Evolutionary conservation across 2,888 invertebrate species (phyloP).

Genomic region (Hetaerina titia): DNA sequence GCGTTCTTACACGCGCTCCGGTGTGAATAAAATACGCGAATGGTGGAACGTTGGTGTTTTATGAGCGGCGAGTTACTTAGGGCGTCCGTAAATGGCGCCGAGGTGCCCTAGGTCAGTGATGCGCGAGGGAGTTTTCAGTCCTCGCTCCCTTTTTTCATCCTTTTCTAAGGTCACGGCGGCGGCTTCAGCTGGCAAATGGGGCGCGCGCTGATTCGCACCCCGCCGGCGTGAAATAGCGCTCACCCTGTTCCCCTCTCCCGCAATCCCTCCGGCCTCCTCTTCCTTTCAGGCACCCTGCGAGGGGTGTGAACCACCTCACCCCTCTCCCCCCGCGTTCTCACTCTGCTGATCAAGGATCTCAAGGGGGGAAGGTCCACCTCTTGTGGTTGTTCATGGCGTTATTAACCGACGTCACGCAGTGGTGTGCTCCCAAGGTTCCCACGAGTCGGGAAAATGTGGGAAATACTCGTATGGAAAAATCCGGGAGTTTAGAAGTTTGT

Average conservation of each 20-base stretch:
- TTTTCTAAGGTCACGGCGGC: slow-evolving; percentile 4
- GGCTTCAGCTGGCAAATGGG: not conserved
- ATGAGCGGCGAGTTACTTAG: not conserved
- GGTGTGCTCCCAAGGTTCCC: too few species aligned
- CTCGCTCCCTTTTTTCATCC: not conserved
- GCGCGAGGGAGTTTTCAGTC: not conserved
- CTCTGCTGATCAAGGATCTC: too few species aligned
- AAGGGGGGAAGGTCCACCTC: too few species aligned
- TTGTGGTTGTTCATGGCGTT: too few species aligned
- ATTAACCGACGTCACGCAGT: too few species aligned
- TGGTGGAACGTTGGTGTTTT: not conserved
- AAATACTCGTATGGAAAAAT: too few species aligned
- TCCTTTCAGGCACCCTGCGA: too few species aligned
- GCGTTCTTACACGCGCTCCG: not conserved
- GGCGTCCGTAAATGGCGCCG: slow-evolving; percentile 20
- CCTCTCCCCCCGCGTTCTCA: not conserved
- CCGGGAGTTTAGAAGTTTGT: too few species aligned
- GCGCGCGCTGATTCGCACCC: not conserved
- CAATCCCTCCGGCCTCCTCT: too few species aligned
- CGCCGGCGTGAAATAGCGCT: not conserved
- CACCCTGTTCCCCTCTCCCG: too few species aligned
- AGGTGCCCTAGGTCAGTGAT: not conserved
- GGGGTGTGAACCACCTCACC: too few species aligned
- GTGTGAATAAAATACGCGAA: slow-evolving; percentile 5
- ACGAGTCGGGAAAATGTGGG: too few species aligned